phyloP scores from a whole-genome alignment of 35 echinoderm and acorn worm species.

The Lytechinus pictus region DNA sequence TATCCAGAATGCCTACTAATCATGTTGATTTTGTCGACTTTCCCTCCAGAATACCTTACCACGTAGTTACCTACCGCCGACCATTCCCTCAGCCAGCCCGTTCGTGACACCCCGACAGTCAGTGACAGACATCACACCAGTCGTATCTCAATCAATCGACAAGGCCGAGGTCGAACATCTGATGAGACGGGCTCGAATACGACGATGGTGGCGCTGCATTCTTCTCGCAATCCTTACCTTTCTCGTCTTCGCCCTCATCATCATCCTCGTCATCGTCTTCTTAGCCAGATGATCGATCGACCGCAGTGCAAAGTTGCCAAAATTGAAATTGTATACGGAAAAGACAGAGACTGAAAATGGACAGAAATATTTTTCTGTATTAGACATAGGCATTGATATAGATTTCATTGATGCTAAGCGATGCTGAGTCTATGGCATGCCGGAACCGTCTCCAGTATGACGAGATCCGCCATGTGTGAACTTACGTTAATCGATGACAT shows the following conservation, averaged over 20 bases:
- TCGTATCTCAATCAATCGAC: neutral
- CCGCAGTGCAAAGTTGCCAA: neutral
- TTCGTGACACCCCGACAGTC: slow-evolving; percentile 14
- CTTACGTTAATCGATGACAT: no score
- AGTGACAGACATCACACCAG: neutral
- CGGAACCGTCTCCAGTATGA: no score
- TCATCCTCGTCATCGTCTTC: slow-evolving; percentile 65
- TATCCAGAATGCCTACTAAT: neutral
- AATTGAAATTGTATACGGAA: neutral
- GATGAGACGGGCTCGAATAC: slow-evolving; percentile 48
- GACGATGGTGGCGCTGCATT: slow-evolving; percentile 62
- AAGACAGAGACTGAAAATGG: neutral
- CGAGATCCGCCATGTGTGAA: no score
- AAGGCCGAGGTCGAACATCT: slow-evolving; percentile 64
- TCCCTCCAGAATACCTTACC: slow-evolving; percentile 47
- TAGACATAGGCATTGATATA: no score
- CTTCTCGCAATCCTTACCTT: slow-evolving; percentile 57
- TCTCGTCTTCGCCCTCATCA: slow-evolving; percentile 67
- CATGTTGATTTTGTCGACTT: neutral
- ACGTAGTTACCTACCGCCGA: slow-evolving; percentile 34
- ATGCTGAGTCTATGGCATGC: no score
- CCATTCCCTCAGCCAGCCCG: neutral
- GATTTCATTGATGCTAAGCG: no score
- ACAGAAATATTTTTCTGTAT: neutral
- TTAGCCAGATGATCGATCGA: neutral